A percentile compares a stretch with the other conserved stretches of the same genome.
These are phyloP conservation scores for Lepidochitona cinerea DNA, from an alignment of 2,888 invertebrate species.

Conservation along the genomic window DNA sequence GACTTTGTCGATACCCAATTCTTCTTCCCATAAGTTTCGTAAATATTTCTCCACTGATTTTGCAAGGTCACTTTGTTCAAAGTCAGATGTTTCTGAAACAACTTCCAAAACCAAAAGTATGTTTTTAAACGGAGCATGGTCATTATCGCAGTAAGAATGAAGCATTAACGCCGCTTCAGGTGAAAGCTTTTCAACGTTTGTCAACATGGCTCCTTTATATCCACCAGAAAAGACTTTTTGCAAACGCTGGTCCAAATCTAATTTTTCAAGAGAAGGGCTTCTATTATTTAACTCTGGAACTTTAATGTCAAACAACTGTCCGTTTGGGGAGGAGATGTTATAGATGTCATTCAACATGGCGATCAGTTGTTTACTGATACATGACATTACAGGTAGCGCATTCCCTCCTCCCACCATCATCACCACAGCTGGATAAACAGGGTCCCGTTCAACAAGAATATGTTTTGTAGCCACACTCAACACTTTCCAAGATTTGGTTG, in stretches of 20 bases:
- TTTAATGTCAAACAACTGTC: conserved; percentile 27
- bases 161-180: conserved; percentile 54
- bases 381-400: conserved; percentile 1
- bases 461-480: conserved; percentile 36
- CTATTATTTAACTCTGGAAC: conserved; percentile 15
- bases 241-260: conserved; percentile 46
- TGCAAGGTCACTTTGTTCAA: background rate
- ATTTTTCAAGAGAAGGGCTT: conserved; percentile 28
- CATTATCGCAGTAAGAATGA: conserved; percentile 64
- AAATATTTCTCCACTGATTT: conserved; percentile 39
- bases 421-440: conserved; percentile 48
- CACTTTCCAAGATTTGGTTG: conserved; percentile 43
- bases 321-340: conserved; percentile 10
- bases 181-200: conserved; percentile 49
- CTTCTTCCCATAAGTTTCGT: conserved; percentile 38
- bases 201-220: conserved; percentile 43
- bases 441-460: conserved; percentile 35
- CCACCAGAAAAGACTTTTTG: conserved; percentile 28
- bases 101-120: conserved; percentile 51
- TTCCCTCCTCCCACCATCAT: conserved; percentile 32
- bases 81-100: conserved; percentile 22
- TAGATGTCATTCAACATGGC: conserved; percentile 20
- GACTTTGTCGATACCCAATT: conserved; percentile 51
- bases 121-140: conserved; percentile 62
- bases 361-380: conserved; percentile 41